These are phyloP conservation scores for Meandrina meandrites DNA, from an alignment of 92 coral and sea anemone species.

Conservation along the genomic window DNA sequence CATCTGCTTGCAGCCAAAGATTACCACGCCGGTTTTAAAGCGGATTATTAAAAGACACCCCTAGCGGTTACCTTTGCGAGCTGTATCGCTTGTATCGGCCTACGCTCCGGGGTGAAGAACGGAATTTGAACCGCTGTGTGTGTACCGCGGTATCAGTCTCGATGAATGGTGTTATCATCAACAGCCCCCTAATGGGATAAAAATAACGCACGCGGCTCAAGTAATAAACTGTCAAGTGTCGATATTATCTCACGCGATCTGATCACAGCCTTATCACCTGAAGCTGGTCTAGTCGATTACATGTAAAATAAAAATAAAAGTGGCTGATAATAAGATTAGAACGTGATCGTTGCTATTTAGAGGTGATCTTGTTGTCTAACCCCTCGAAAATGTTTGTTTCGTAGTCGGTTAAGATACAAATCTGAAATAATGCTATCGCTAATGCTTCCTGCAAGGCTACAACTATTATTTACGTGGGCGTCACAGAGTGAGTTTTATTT, in stretches of 20 bases:
- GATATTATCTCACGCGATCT: not conserved
- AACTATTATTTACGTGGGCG: not conserved
- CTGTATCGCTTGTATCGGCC: not conserved
- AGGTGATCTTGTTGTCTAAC: not conserved
- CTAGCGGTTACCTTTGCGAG: not conserved
- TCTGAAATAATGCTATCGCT: not conserved
- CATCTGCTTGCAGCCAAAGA: not conserved
- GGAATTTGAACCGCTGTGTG: not conserved
- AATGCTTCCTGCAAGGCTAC: not conserved
- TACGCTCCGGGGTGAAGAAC: not conserved
- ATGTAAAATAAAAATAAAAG: not conserved
- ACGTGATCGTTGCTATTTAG: not conserved
- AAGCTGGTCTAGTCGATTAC: not conserved
- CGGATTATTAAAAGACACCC: not conserved
- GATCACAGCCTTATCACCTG: not conserved
- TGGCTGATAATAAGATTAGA: conserved; percentile 15
- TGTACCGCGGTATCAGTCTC: not conserved
- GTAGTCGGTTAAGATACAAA: not conserved
- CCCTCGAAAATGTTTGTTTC: not conserved
- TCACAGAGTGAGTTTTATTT: not conserved
- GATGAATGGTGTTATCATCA: not conserved
- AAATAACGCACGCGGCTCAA: not conserved
- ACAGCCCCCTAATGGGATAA: not conserved
- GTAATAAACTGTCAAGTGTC: not conserved
- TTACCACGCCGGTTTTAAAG: not conserved